Base-by-base conservation (phyloP, 2,888 invertebrate genomes). In the Marasmarcha lunaedactyla region DNA sequence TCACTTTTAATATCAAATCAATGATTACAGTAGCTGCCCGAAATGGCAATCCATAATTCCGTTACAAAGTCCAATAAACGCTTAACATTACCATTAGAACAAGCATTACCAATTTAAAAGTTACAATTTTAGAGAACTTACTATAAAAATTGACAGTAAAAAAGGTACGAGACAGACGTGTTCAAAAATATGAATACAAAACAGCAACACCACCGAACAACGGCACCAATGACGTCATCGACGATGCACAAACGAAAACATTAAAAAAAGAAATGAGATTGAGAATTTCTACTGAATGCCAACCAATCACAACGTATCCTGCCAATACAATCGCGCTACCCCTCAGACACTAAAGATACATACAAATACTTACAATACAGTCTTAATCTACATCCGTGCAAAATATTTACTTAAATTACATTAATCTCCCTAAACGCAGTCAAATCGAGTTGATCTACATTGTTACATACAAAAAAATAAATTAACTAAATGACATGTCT, bases 371-470 rank as follows among this genome's bases (percentile, higher is more conserved):
- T 30, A 30, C 30, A 30, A 30, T n/a, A 30, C 11, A 30, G 9
- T 30, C 9, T 30, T n/a, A 9, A 30, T n/a, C 30, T 30, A 30
- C 30, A 30, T 30, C 9, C 51, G 63, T 77, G 72, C 68, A 67
- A 68, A 65, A 59, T 58, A 59, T 62, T 63, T 54, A 64, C 74
- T 73, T 76, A 74, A 52, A 59, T 57, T 68, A 70, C 50, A 60
- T 74, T 73, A 74, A 74, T 74, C 73, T 73, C 71, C 66, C 70
- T 72, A 71, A 62, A 60, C 68, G 65, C 73, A 76, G 74, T 79
- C 77, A 68, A 70, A 68, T 72, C 66, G 63, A 69, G 71, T 71
- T 71, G 63, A 69, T 70, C 72, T 76, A 77, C 66, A 68, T 68
- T 65, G 63, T 53, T 70, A 70, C 57, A 68, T 66, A 20, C 67